Conservation (phyloP, 2,797 vertebrate genomes). For the Percopsis omiscomaycus region DNA sequence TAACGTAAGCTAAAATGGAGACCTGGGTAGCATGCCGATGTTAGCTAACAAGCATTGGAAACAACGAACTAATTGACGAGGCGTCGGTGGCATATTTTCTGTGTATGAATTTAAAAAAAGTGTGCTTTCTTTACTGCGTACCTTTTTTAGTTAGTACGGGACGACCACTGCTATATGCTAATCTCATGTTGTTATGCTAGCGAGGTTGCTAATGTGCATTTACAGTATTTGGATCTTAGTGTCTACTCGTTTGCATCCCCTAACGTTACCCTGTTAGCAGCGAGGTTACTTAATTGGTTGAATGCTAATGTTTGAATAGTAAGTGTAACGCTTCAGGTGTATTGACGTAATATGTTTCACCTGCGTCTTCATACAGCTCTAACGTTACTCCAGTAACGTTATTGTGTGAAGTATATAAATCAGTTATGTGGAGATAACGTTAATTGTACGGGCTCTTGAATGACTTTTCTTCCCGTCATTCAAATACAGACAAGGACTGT, state of each 20-base stretch:
- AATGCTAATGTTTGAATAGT: no score
- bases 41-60: conserved; percentile 18
- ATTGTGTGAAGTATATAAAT: no score
- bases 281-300: no score
- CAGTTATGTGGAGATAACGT: not conserved
- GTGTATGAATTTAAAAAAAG: no score
- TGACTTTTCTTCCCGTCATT: not conserved
- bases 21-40: conserved; percentile 44
- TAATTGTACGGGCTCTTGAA: not conserved
- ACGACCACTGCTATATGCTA: not conserved
- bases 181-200: conserved; percentile 8
- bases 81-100: not conserved
- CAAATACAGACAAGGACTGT: not conserved
- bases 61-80: not conserved
- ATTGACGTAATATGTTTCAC: no score
- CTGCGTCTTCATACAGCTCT: no score
- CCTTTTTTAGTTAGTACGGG: not conserved
- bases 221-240: not conserved
- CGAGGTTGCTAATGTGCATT: not conserved
- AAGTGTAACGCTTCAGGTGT: no score
- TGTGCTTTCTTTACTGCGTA: not conserved
- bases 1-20: conserved; percentile 67
- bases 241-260: not conserved
- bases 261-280: no score
- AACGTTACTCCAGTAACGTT: not conserved